Evolutionary conservation across 2,888 invertebrate genomes (phyloP), one percentile per base, ranked within the genome.

Genomic region (Sisyra nigra): DNA sequence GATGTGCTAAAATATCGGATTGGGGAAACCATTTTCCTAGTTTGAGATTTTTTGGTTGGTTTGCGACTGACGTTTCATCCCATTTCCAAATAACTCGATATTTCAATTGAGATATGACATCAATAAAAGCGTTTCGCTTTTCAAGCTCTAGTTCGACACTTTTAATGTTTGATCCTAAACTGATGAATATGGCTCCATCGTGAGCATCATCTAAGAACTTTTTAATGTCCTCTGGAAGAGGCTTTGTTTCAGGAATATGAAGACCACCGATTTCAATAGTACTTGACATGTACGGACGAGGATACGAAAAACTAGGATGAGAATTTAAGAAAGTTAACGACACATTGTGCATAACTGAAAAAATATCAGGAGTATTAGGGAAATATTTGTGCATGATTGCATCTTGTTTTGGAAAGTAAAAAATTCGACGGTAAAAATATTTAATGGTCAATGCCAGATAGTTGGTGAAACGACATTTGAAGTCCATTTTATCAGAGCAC

Each of bases 11-110:
- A 35, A 60, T 50, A 46, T 59, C 59, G 35, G 55, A 54, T 43
- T 60, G 61, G 2, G 60, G 57, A 18, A 57, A 48, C 60, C 59
- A 61, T 42, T 56, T 54, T n/a, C 44, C 43, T 13, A 59, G 49
- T 48, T 57, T 57, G 0, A 72, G 57, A 48, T 67, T 66, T 10
- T 51, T 45, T 2, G 63, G 61, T 49, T 60, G 52, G 11, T 53
- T 55, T 2, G 57, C 52, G 29, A 62, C 50, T 19, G 55, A 49
- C 1, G 59, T 58, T 1, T 57, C 57, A 46, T 72, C 72, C 61
- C 66, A 71, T 53, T 71, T 72, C 53, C 71, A 59, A 6, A 72
- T 50, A 18, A 72, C 60, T 30, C 56, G 57, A 32, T 60, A 56
- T 15, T 56, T 56, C 40, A 62, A 45, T 41, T 53, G 51, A 0